Evolutionary conservation across 2,888 invertebrate species (phyloP).

Genomic region (Seira sanloemensis): DNA sequence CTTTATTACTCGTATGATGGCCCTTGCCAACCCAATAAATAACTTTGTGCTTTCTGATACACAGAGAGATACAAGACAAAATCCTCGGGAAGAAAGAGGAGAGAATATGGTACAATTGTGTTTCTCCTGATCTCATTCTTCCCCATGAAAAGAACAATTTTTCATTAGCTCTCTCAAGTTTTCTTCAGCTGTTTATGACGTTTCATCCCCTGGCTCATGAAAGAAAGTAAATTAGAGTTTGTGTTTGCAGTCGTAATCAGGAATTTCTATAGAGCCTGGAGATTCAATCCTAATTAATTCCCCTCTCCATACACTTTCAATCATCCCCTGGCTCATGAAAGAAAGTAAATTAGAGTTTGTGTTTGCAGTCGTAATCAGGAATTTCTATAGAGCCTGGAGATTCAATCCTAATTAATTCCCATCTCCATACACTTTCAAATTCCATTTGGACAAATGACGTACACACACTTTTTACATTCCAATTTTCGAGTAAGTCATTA

Average conservation of each 20-base stretch:
- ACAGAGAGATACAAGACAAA: background rate
- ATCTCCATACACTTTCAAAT: no score
- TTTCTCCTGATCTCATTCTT: no score
- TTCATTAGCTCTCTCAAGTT: background rate
- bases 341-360: background rate
- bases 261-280: no score
- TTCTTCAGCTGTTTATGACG: background rate
- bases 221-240: background rate
- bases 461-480: background rate
- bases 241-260: no score
- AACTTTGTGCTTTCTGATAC: background rate
- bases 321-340: background rate
- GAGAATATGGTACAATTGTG: background rate
- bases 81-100: background rate
- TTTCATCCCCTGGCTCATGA: background rate
- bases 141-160: background rate
- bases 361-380: no score
- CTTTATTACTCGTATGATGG: constrained; percentile 16
- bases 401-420: background rate
- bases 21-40: background rate
- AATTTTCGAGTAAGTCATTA: background rate
- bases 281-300: background rate
- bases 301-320: no score
- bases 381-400: background rate
- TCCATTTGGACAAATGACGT: background rate